Evolutionary conservation across 2,113 vertebrate species (phyloP), one percentile per base, ranked within the genome.

Genomic region (Callithrix jacchus): DNA sequence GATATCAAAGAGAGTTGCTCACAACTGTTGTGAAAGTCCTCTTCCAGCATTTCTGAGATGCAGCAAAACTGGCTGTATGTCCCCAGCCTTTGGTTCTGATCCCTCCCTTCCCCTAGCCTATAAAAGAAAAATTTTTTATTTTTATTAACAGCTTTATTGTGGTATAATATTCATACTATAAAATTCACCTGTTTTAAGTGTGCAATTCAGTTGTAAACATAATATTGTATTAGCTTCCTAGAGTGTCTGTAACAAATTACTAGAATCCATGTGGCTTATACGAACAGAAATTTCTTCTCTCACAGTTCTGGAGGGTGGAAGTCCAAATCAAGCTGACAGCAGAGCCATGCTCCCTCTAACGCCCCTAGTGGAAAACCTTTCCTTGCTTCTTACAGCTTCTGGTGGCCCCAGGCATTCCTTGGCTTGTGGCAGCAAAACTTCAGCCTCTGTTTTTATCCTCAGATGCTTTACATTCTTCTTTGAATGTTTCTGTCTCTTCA

Each of bases 321-420:
- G 45, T 52, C 77, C 21, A 7, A 32, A 42, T 10, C 56, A n/a
- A 35, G 7, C 5, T 18, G 54, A 10, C 17, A 1, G 27, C 21
- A 14, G 52, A 5, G 68, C 49, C 18, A 30, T 0, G 11, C 3
- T 40, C 30, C 14, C 32, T 74, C 16, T 2, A 1, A 9, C 11
- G 6, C 14, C 23, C 3, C 37, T 2, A 70, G 23, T 30, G 11
- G 30, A 37, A 40, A 14, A 45, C 42, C 27, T 6, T 47, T 64
- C 3, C 40, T 40, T 32, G 23, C 23, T 40, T 71, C 11, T 37
- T 37, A 37, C 2, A 18, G 61, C 49, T 58, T 37, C 40, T 5
- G 25, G 74, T 11, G 74, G 73, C 49, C 37, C 11, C 25, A 6
- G 5, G 23, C 4, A 2, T n/a, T 74, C 17, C 32, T 30, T 8